Percentiles rank a stretch among this genome's conserved stretches.
Evolutionary conservation across 2,797 vertebrate genomes (phyloP).

Genomic region (Myiothlypis coronata): DNA sequence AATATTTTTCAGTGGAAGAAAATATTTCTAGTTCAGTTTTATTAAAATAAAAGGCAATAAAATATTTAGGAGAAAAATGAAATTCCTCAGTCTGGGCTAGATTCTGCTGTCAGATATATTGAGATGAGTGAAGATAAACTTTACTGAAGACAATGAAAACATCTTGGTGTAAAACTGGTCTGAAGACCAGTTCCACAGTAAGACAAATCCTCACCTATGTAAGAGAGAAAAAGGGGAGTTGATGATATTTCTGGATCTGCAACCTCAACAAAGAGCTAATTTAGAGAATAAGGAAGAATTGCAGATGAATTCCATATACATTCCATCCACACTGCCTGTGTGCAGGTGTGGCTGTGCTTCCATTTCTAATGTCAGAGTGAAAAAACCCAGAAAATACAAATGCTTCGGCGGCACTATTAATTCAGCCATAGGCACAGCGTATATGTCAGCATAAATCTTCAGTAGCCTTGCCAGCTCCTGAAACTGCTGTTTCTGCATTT

Average conservation of each 20-base stretch:
- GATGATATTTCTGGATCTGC: neutral
- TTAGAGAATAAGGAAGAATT: neutral
- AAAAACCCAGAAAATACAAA: slow-evolving; percentile 5
- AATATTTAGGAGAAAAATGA: neutral
- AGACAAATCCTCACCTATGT: neutral
- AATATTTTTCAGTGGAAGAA: neutral
- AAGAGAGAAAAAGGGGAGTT: neutral
- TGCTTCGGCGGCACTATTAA: neutral
- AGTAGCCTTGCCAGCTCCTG: neutral
- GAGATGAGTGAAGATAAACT: neutral
- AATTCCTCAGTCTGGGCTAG: neutral
- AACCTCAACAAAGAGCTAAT: neutral
- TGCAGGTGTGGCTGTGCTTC: neutral
- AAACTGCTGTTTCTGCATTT: slow-evolving; percentile 50
- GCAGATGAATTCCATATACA: neutral
- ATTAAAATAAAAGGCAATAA: neutral
- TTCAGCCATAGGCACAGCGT: neutral
- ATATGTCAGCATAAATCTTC: slow-evolving; percentile 29
- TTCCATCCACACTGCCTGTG: neutral
- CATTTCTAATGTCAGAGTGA: neutral
- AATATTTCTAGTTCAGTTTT: neutral
- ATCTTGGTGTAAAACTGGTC: neutral
- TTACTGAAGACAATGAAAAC: neutral
- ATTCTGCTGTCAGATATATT: neutral
- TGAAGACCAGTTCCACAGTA: neutral